Percentiles rank a stretch among this genome's conserved stretches.
These are phyloP conservation scores for Galerucella nymphaeae DNA, from an alignment of 2,888 invertebrate species.

Conservation along the genomic window DNA sequence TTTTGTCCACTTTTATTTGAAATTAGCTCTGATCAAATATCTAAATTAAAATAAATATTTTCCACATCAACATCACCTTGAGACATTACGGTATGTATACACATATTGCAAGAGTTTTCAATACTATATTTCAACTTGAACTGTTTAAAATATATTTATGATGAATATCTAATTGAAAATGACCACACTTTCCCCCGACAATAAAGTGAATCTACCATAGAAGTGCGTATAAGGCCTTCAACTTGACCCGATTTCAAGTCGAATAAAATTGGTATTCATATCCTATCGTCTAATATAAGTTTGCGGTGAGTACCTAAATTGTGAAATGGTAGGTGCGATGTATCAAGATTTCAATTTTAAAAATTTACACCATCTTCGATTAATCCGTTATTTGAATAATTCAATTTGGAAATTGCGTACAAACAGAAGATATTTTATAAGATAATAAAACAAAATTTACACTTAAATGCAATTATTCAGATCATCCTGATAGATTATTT, in stretches of 20 bases:
- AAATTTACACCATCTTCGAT: background rate
- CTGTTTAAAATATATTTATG: slow-evolving; percentile 4
- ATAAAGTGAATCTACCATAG: slow-evolving; percentile 19
- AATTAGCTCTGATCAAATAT: too few species aligned
- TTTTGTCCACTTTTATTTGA: too few species aligned
- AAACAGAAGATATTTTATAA: background rate
- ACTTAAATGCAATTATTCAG: background rate
- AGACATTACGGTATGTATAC: background rate
- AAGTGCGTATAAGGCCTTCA: slow-evolving; percentile 36
- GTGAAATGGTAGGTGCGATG: slow-evolving; percentile 11
- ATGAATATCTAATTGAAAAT: slow-evolving; percentile 14
- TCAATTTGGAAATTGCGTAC: background rate
- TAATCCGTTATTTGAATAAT: background rate
- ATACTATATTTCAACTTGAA: slow-evolving; percentile 14
- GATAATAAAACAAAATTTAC: background rate
- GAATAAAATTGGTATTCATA: slow-evolving; percentile 26
- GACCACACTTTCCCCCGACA: slow-evolving; percentile 29
- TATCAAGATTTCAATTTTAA: background rate
- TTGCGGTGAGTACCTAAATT: background rate
- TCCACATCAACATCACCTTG: too few species aligned
- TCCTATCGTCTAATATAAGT: background rate
- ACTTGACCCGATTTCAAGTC: slow-evolving; percentile 37
- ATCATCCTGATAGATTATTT: too few species aligned
- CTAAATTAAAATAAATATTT: too few species aligned
- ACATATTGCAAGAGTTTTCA: slow-evolving; percentile 10